Evolutionary conservation across 2,797 vertebrate species (phyloP).

Genomic region (Melanotaenia boesemani): DNA sequence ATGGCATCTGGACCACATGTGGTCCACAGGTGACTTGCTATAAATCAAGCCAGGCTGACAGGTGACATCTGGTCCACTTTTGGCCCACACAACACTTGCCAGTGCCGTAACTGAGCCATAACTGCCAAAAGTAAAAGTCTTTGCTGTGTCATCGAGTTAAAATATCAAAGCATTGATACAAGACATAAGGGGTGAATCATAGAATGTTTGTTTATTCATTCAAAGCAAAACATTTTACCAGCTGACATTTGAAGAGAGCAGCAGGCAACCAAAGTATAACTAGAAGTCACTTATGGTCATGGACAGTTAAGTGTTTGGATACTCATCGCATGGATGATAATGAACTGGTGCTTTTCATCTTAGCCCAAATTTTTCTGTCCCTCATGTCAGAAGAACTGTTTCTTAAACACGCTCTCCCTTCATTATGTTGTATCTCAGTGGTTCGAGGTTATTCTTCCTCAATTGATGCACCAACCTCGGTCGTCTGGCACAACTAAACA

Average conservation of each 20-base stretch:
- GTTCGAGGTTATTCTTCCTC: conserved; percentile 9
- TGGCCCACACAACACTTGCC: too few species aligned
- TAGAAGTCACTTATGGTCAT: conserved; percentile 5
- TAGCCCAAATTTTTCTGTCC: not conserved
- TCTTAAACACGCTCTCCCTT: not conserved
- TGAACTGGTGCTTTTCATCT: conserved; percentile 17
- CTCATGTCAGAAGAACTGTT: not conserved
- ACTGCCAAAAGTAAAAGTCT: not conserved
- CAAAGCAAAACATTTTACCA: not conserved
- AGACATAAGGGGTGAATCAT: not conserved
- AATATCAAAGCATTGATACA: not conserved
- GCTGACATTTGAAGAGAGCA: conserved; percentile 28
- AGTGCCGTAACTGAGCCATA: not conserved
- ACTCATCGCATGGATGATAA: conserved; percentile 13
- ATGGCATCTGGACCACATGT: too few species aligned
- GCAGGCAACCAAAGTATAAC: conserved; percentile 1
- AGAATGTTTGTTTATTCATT: not conserved
- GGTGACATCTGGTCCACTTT: too few species aligned
- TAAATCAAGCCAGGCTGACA: too few species aligned
- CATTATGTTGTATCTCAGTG: not conserved
- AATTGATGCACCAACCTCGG: conserved; percentile 1
- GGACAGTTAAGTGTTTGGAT: conserved; percentile 21
- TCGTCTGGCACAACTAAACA: not conserved
- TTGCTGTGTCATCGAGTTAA: not conserved
- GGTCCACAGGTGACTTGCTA: too few species aligned